Evolutionary conservation across 2,888 invertebrate genomes (phyloP).

Genomic region (Drosophila fulvimacula): DNA sequence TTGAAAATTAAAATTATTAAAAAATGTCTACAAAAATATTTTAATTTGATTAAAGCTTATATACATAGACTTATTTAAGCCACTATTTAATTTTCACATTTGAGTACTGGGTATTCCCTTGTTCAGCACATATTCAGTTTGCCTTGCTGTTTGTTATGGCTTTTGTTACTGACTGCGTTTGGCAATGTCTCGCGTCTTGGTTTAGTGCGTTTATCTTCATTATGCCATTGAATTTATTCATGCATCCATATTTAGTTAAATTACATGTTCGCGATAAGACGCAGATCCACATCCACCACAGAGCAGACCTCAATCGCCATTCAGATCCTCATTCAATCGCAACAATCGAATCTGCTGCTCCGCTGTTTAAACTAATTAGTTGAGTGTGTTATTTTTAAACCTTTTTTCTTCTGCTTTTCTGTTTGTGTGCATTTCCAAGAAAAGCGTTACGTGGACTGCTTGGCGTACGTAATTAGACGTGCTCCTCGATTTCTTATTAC

Average conservation of each 20-base stretch:
- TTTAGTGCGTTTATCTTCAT: slow-evolving; percentile 69
- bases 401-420: slow-evolving; percentile 15
- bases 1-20: no score
- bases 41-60: no score
- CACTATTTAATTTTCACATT: no score
- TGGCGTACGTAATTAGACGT: slow-evolving; percentile 54
- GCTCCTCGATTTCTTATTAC: slow-evolving; percentile 17
- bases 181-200: slow-evolving; percentile 33
- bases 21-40: no score
- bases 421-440: slow-evolving; percentile 41
- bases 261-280: slow-evolving; percentile 71
- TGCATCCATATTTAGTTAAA: slow-evolving; percentile 75
- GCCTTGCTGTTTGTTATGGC: slow-evolving; percentile 4
- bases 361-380: slow-evolving; percentile 68
- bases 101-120: slow-evolving; percentile 24
- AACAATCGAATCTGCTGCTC: slow-evolving; percentile 4
- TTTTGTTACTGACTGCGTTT: slow-evolving; percentile 24
- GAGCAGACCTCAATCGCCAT: slow-evolving; percentile 7
- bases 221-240: slow-evolving; percentile 77
- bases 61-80: not conserved
- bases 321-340: not conserved
- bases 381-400: slow-evolving; percentile 40
- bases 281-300: not conserved
- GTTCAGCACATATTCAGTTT: not conserved
- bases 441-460: slow-evolving; percentile 35